Evolutionary conservation across 2,797 vertebrate genomes (phyloP).

Genomic region (Cyclura pinguis): DNA sequence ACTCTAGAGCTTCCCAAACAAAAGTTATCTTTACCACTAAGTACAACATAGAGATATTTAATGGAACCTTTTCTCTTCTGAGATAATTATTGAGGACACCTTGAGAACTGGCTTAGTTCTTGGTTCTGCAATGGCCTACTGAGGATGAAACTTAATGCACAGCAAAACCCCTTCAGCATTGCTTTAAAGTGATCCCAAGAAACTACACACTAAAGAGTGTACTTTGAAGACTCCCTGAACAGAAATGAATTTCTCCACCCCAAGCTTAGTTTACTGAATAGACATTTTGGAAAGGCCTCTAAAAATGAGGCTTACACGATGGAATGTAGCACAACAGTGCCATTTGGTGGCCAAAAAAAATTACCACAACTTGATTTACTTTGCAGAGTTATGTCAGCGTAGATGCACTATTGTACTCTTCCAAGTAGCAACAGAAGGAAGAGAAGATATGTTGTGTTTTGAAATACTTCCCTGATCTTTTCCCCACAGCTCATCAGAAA

Average conservation of each 20-base stretch:
- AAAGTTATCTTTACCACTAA: conserved; percentile 6
- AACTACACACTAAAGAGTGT: background rate
- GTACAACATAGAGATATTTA: background rate
- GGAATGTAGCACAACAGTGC: conserved; percentile 29
- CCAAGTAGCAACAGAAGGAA: background rate
- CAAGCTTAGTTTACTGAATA: background rate
- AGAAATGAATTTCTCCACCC: background rate
- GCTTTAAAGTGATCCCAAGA: conserved; percentile 10
- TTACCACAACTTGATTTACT: conserved; percentile 14
- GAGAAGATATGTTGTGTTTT: background rate
- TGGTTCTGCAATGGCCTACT: background rate
- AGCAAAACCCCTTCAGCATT: background rate
- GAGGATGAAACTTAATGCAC: conserved; percentile 1
- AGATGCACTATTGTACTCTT: background rate
- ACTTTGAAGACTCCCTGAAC: background rate
- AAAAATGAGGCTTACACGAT: background rate
- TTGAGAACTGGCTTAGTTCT: background rate
- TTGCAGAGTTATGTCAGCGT: background rate
- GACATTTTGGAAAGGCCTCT: background rate
- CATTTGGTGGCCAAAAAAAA: background rate
- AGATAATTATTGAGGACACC: background rate
- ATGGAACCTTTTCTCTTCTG: background rate
- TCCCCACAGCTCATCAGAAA: background rate
- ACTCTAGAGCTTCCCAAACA: background rate
- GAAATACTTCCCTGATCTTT: background rate